phyloP scores from a whole-genome alignment of 2,797 vertebrate genomes.

The Acanthopagrus latus region DNA sequence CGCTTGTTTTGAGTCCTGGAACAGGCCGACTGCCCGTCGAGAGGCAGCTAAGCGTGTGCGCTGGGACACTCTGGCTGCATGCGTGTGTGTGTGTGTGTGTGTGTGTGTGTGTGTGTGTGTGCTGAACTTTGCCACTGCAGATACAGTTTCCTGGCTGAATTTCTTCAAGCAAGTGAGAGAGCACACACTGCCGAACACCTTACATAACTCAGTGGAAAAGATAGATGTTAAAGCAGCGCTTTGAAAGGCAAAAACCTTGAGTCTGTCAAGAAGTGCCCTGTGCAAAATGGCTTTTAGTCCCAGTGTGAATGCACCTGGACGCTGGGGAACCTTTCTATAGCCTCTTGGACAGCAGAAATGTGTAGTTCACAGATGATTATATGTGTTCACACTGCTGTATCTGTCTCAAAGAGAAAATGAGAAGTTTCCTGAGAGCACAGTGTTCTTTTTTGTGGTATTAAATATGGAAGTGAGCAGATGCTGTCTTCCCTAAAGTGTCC shows the following conservation, averaged over 20 bases:
- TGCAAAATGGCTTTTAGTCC: conserved; percentile 72
- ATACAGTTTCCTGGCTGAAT: conserved; percentile 61
- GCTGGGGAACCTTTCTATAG: conserved; percentile 55
- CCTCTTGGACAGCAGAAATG: conserved; percentile 56
- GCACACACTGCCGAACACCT: conserved; percentile 46
- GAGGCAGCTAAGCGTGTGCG: conserved; percentile 84
- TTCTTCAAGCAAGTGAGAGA: conserved; percentile 26
- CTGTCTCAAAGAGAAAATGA: conserved; percentile 54
- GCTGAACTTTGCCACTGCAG: conserved; percentile 65
- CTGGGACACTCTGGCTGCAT: conserved; percentile 34
- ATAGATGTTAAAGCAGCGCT: conserved; percentile 59
- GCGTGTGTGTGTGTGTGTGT: background rate
- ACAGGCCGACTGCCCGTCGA: conserved; percentile 88
- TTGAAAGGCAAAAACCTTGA: conserved; percentile 63
- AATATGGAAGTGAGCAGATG: conserved; percentile 79
- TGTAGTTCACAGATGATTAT: conserved; percentile 36
- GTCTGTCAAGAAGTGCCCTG: conserved; percentile 61
- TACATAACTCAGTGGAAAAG: conserved; percentile 69
- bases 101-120: conserved; percentile 28
- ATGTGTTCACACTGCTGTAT: conserved; percentile 22
- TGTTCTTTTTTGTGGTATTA: conserved; percentile 61
- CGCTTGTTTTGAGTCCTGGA: conserved; percentile 88
- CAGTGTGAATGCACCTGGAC: conserved; percentile 55
- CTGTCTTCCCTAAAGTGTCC: conserved; percentile 75
- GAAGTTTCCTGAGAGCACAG: conserved; percentile 57